A percentile compares a stretch with the other conserved stretches of the same genome.
These are phyloP conservation scores for Nasonia oneida DNA, from an alignment of 2,888 invertebrate genomes.

Conservation along the genomic window DNA sequence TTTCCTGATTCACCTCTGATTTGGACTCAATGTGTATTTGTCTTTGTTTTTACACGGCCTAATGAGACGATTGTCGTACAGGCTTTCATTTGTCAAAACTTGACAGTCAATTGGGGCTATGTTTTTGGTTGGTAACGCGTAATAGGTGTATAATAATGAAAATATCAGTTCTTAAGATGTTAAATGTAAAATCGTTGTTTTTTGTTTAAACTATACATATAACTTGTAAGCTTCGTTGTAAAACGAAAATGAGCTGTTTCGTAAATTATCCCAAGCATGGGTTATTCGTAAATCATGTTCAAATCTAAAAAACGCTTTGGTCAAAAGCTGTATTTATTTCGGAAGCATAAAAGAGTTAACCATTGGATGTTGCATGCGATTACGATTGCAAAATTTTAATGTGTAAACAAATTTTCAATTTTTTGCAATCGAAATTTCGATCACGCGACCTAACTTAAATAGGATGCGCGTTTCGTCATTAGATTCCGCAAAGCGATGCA, in stretches of 20 bases:
- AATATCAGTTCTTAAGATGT: not conserved
- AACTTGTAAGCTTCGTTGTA: not conserved
- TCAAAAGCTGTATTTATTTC: not conserved
- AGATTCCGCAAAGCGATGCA: conserved; percentile 29
- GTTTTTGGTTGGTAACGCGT: not conserved
- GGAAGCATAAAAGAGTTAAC: not conserved
- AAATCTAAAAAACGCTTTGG: not conserved
- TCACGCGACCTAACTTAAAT: not conserved
- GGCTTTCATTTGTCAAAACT: not conserved
- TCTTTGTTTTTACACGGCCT: not conserved
- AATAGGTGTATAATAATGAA: not conserved
- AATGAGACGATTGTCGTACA: not conserved
- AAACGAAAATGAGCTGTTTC: not conserved
- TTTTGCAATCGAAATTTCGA: conserved; percentile 26
- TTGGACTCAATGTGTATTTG: not conserved
- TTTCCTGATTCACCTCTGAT: not conserved
- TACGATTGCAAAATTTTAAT: conserved; percentile 13
- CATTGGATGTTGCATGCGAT: not conserved
- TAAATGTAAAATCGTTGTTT: not conserved
- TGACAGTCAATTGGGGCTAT: not conserved
- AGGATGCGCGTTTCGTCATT: conserved; percentile 28
- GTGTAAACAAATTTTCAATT: conserved; percentile 16
- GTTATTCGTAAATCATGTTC: too few species aligned
- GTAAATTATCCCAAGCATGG: not conserved
- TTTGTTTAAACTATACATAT: not conserved